Conservation (phyloP, 2,797 vertebrate genomes). For the Tragelaphus eurycerus region DNA sequence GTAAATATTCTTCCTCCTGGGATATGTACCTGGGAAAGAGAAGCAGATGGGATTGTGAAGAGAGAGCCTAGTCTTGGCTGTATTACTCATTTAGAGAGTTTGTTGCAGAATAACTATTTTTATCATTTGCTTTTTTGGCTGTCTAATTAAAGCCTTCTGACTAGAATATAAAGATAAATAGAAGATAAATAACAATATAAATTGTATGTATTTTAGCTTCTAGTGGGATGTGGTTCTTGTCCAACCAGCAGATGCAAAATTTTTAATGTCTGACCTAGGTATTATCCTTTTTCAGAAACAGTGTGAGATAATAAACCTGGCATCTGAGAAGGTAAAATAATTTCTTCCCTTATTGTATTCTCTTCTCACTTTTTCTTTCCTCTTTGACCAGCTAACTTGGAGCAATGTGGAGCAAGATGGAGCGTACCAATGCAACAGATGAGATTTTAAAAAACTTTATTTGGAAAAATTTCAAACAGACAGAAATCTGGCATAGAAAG, state of each 20-base stretch:
- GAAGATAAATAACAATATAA: conserved; percentile 9
- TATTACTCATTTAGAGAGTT: conserved; percentile 43
- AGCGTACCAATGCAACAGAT: not conserved
- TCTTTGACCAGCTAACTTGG: not conserved
- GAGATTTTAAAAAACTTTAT: not conserved
- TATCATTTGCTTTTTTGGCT: conserved; percentile 26
- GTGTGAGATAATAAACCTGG: not conserved
- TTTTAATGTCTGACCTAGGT: not conserved
- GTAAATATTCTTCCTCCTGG: not conserved
- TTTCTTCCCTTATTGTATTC: not conserved
- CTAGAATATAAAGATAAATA: not conserved
- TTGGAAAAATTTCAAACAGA: conserved; percentile 37
- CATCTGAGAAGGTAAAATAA: not conserved
- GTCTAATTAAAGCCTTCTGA: conserved; percentile 46
- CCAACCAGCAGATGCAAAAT: not conserved
- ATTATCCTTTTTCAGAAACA: not conserved
- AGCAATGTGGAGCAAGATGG: not conserved
- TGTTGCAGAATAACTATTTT: conserved; percentile 42
- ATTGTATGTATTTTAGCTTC: conserved; percentile 18
- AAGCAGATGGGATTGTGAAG: conserved; percentile 43
- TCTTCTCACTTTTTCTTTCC: not conserved
- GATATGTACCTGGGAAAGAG: conserved; percentile 36
- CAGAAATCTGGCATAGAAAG: not conserved
- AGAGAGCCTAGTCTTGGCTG: conserved; percentile 5
- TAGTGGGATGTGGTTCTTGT: conserved; percentile 25